Conservation (phyloP, 2,113 vertebrate genomes). For the Montifringilla adamsi region DNA sequence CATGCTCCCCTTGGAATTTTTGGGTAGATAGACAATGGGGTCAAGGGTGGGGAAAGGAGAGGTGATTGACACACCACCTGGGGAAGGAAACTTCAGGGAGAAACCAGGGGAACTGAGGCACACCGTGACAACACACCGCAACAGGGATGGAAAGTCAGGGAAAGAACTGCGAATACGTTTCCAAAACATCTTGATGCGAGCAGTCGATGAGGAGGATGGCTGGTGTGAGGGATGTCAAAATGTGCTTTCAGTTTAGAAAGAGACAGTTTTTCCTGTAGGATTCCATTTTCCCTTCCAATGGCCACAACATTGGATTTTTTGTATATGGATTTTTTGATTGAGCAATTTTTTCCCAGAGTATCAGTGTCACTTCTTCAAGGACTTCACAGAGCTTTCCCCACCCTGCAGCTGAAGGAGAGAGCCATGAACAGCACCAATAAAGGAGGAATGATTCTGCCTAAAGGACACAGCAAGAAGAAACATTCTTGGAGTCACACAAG, state of each 20-base stretch:
- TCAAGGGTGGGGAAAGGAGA: too few species aligned
- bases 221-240: neutral
- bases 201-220: neutral
- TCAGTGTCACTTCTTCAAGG: neutral
- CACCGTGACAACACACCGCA: too few species aligned
- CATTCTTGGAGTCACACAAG: neutral
- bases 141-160: neutral
- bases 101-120: too few species aligned
- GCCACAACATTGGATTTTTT: neutral
- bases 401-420: neutral
- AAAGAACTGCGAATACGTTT: neutral
- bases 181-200: neutral
- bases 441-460: neutral
- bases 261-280: neutral
- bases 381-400: neutral
- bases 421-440: neutral
- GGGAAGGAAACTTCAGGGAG: too few species aligned
- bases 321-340: neutral
- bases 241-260: neutral
- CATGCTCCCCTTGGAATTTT: too few species aligned
- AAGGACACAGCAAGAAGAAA: neutral
- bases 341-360: neutral
- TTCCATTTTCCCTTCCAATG: neutral
- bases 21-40: too few species aligned
- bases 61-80: too few species aligned